Evolutionary conservation across 64 coral and sea anemone genomes (phyloP).

Genomic region (Astreopora myriophthalma): DNA sequence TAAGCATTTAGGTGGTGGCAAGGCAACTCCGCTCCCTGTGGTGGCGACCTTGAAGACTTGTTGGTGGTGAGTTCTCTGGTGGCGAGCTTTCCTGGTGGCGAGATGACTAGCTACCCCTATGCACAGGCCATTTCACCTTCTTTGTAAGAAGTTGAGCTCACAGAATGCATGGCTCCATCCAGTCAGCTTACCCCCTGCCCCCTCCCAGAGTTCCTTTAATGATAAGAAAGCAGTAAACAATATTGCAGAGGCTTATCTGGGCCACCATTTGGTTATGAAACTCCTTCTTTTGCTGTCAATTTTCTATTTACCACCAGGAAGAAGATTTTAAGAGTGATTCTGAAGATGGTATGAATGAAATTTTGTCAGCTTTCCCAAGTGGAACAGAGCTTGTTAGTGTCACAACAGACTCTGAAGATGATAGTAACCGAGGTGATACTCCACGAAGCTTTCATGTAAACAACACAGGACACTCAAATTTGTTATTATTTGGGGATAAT

Average conservation of each 20-base stretch:
- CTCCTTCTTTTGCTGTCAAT: neutral
- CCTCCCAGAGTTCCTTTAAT: neutral
- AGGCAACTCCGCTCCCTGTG: too few relatives aligned
- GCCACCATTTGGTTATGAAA: neutral
- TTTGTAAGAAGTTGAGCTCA: too few relatives aligned
- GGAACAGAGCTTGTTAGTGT: constrained; percentile 31
- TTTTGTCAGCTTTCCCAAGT: constrained; percentile 32
- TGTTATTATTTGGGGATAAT: neutral
- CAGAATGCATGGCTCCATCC: too few relatives aligned
- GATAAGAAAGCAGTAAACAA: neutral
- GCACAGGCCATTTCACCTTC: too few relatives aligned
- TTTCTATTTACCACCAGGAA: neutral
- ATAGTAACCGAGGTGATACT: constrained; percentile 21
- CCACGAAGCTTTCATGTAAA: neutral
- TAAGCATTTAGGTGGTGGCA: too few relatives aligned
- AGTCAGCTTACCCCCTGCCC: too few relatives aligned
- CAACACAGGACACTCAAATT: neutral
- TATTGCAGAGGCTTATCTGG: neutral
- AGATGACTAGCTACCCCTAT: too few relatives aligned
- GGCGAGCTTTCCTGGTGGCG: too few relatives aligned
- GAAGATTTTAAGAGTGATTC: neutral
- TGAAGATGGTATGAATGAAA: neutral
- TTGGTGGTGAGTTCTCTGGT: too few relatives aligned
- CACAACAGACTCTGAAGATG: constrained; percentile 37
- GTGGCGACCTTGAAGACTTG: too few relatives aligned